These are phyloP conservation scores for Auanema freiburgensis DNA, from an alignment of 2,888 invertebrate genomes.

Conservation along the genomic window DNA sequence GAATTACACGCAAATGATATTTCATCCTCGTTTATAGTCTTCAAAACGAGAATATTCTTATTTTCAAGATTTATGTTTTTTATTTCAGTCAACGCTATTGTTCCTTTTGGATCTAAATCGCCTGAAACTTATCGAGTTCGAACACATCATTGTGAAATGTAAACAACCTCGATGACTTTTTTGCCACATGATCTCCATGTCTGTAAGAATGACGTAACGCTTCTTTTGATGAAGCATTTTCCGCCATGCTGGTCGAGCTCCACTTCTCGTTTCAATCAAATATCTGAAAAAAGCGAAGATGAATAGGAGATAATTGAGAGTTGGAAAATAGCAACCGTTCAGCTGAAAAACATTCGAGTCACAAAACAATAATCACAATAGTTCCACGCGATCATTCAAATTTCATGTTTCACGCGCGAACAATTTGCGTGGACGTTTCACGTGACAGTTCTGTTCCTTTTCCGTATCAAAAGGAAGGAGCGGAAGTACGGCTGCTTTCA, in stretches of 20 bases:
- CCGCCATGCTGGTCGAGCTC: constrained; percentile 29
- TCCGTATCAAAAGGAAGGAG: too few relatives aligned
- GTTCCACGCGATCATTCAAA: too few relatives aligned
- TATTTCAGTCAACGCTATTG: constrained; percentile 39
- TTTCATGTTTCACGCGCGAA: too few relatives aligned
- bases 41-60: constrained; percentile 49
- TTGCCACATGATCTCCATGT: constrained; percentile 53
- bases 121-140: constrained; percentile 10
- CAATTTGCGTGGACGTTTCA: too few relatives aligned
- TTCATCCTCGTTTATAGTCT: constrained; percentile 31
- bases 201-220: constrained; percentile 48
- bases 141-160: neutral
- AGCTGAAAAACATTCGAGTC: too few relatives aligned
- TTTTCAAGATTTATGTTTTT: constrained; percentile 41
- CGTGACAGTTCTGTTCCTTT: too few relatives aligned
- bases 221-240: constrained; percentile 51
- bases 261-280: constrained; percentile 37
- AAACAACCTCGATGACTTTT: constrained; percentile 38
- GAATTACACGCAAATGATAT: constrained; percentile 56
- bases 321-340: too few relatives aligned
- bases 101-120: constrained; percentile 41
- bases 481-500: too few relatives aligned
- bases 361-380: too few relatives aligned
- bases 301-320: neutral
- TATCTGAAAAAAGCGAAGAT: constrained; percentile 20